Percentiles rank a stretch among this genome's conserved stretches.
These are phyloP conservation scores for Amniataba percoides DNA, from an alignment of 2,797 vertebrate species.

Conservation along the genomic window DNA sequence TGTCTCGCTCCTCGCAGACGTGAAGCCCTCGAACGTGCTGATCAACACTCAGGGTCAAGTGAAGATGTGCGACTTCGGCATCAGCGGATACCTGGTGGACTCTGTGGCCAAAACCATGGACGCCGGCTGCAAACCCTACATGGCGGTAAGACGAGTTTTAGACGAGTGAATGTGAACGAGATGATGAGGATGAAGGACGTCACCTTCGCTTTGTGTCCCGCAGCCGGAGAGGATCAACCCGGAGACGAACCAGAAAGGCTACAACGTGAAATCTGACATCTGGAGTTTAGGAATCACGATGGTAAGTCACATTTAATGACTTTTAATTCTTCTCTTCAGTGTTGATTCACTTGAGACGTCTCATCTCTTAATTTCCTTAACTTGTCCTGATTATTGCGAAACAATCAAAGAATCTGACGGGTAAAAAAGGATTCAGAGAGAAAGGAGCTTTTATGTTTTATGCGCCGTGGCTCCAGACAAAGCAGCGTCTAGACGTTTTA, in stretches of 20 bases:
- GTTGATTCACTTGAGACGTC: background rate
- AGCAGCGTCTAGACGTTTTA: slow-evolving; percentile 42
- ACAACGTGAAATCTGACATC: slow-evolving; percentile 98
- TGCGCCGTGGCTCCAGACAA: background rate
- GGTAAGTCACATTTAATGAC: slow-evolving; percentile 78
- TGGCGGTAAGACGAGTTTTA: slow-evolving; percentile 88
- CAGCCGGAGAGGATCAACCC: slow-evolving; percentile 99
- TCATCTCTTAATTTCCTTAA: background rate
- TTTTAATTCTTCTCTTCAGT: background rate
- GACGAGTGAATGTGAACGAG: background rate
- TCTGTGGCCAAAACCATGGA: slow-evolving; percentile 98
- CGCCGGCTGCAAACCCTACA: slow-evolving; percentile 97
- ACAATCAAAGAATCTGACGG: background rate
- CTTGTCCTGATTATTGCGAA: background rate
- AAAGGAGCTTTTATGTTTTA: background rate
- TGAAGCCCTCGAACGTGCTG: slow-evolving; percentile 97
- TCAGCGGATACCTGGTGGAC: slow-evolving; percentile 97
- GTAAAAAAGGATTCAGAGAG: background rate
- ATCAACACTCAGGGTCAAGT: slow-evolving; percentile 97
- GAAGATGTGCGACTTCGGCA: slow-evolving; percentile 99
- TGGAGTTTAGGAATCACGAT: slow-evolving; percentile 99
- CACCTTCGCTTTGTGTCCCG: slow-evolving; percentile 35
- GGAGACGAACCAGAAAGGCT: slow-evolving; percentile 97
- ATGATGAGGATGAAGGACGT: slow-evolving; percentile 21
- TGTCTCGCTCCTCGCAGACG: slow-evolving; percentile 82